These are phyloP conservation scores for Coreoperca whiteheadi DNA, from an alignment of 2,113 vertebrate genomes.

Conservation along the genomic window DNA sequence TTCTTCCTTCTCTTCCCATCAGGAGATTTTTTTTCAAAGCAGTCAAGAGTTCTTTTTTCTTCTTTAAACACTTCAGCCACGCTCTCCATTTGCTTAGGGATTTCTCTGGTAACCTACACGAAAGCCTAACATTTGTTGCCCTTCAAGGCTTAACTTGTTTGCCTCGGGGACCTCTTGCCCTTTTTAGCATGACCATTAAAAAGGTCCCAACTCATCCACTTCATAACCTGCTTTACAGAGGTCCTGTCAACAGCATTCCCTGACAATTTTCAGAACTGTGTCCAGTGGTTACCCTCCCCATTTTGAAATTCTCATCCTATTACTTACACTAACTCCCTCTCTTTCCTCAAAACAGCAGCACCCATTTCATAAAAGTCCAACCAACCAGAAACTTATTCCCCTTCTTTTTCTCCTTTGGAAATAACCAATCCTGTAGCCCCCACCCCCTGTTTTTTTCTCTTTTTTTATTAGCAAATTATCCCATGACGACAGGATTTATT, in stretches of 20 bases:
- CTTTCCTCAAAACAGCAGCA: conserved; percentile 83
- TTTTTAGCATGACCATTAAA: conserved; percentile 76
- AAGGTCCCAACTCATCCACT: conserved; percentile 37
- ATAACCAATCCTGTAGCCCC: conserved; percentile 40
- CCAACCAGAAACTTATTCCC: conserved; percentile 56
- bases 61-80: conserved; percentile 70
- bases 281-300: conserved; percentile 22
- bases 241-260: conserved; percentile 82
- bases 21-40: conserved; percentile 54
- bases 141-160: conserved; percentile 71
- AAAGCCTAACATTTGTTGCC: conserved; percentile 54
- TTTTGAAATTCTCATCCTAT: conserved; percentile 30
- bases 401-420: conserved; percentile 11
- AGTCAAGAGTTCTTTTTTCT: conserved; percentile 77
- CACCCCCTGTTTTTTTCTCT: conserved; percentile 77
- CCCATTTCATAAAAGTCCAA: conserved; percentile 81
- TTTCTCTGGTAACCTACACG: conserved; percentile 63
- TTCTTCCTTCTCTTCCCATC: conserved; percentile 54
- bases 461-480: conserved; percentile 94
- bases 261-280: conserved; percentile 88
- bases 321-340: conserved; percentile 34
- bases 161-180: conserved; percentile 51
- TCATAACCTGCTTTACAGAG: conserved; percentile 70
- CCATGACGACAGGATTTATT: conserved; percentile 97
- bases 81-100: conserved; percentile 61